phyloP scores from a whole-genome alignment of 1,140 invertebrate species.

The Calliphora vicina region DNA sequence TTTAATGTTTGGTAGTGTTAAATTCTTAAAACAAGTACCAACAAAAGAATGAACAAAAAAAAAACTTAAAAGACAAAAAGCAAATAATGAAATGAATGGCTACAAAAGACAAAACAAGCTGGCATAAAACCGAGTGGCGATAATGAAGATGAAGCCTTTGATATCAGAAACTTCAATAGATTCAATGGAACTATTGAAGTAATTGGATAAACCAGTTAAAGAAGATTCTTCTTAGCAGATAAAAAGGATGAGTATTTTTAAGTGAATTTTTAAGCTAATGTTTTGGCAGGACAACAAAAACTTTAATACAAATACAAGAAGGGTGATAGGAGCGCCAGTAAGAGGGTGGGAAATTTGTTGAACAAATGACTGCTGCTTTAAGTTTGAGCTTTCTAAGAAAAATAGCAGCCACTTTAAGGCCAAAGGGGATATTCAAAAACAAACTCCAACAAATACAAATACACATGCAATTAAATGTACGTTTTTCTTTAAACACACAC shows the following conservation, averaged over 20 bases:
- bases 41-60: neutral
- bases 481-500: neutral
- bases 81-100: neutral
- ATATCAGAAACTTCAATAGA: constrained; percentile 10
- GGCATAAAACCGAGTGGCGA: neutral
- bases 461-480: neutral
- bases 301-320: neutral
- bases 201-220: constrained; percentile 10
- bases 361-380: neutral
- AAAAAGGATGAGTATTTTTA: neutral
- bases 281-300: neutral
- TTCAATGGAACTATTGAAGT: constrained; percentile 4
- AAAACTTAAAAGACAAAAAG: neutral
- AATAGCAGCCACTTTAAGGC: neutral
- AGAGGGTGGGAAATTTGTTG: neutral
- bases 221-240: neutral
- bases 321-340: neutral
- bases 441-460: neutral
- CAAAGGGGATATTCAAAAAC: neutral
- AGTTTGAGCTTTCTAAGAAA: neutral
- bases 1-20: neutral
- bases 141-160: constrained; percentile 5
- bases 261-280: neutral
- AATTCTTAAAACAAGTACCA: neutral
- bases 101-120: neutral